phyloP scores from a whole-genome alignment of 37 sponge, comb jelly and placozoan genomes.

The Ianthella basta region DNA sequence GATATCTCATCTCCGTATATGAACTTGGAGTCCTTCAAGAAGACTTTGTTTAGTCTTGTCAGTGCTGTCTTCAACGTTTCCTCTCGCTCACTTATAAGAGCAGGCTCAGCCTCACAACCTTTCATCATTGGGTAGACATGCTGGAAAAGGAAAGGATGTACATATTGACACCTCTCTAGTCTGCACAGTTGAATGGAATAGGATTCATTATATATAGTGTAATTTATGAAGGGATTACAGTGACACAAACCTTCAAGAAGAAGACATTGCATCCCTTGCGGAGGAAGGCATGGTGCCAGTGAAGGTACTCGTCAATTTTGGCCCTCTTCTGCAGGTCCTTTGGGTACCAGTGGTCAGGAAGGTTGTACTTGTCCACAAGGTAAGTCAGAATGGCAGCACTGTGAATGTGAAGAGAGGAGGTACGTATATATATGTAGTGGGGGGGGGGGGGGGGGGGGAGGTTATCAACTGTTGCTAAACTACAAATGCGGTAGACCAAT shows the following conservation, averaged over 20 bases:
- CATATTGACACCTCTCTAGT: too few relatives aligned
- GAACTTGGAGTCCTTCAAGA: constrained; percentile 63
- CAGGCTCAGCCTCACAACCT: constrained; percentile 39
- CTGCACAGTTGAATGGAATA: too few relatives aligned
- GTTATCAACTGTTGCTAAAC: too few relatives aligned
- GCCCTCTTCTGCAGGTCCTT: constrained; percentile 50
- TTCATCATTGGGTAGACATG: constrained; percentile 23
- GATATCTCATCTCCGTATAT: constrained; percentile 65
- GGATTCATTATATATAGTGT: too few relatives aligned
- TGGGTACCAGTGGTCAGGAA: constrained; percentile 80
- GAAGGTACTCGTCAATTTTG: constrained; percentile 60
- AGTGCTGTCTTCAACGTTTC: constrained; percentile 24
- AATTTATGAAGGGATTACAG: too few relatives aligned
- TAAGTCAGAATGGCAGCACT: constrained; percentile 73
- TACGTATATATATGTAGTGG: too few relatives aligned
- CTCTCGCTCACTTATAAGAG: constrained; percentile 23
- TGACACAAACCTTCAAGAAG: constrained; percentile 44
- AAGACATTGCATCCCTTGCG: constrained; percentile 38
- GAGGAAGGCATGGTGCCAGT: constrained; percentile 54
- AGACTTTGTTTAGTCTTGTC: constrained; percentile 51
- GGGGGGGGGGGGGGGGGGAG: too few relatives aligned
- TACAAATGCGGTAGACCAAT: too few relatives aligned
- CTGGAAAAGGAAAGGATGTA: constrained; percentile 9
- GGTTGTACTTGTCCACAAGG: constrained; percentile 51
- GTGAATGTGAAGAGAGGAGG: not conserved